phyloP scores from a whole-genome alignment of 2,888 invertebrate species.

The Prosapia bicincta region DNA sequence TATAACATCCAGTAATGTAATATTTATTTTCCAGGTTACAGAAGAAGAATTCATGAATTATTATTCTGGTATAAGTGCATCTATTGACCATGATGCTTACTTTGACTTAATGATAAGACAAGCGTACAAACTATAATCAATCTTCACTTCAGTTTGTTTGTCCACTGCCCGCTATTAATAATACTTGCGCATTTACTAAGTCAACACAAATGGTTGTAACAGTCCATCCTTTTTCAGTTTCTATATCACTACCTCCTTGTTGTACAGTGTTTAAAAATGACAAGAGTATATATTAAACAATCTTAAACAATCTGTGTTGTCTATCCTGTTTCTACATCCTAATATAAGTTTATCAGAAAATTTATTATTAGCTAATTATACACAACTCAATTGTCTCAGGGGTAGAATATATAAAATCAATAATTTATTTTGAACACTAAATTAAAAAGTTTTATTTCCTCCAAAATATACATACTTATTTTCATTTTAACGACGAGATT shows the following conservation, averaged over 20 bases:
- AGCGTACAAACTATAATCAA: slow-evolving; percentile 75
- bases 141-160: not conserved
- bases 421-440: no score
- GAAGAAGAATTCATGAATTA: slow-evolving; percentile 92
- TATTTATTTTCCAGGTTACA: slow-evolving; percentile 66
- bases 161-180: not conserved
- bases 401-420: no score
- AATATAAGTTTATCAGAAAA: no score
- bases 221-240: not conserved
- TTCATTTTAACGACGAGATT: no score
- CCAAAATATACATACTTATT: no score
- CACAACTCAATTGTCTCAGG: no score
- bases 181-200: not conserved
- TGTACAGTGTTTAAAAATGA: not conserved
- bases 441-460: no score
- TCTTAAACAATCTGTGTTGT: not conserved
- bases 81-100: slow-evolving; percentile 90
- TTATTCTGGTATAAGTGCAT: slow-evolving; percentile 90
- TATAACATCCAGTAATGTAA: no score
- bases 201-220: not conserved
- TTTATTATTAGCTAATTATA: no score
- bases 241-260: not conserved
- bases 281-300: not conserved
- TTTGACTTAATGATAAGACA: slow-evolving; percentile 95
- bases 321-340: not conserved